Evolutionary conservation across 2,888 invertebrate genomes (phyloP).

Genomic region (Microchrysa polita): DNA sequence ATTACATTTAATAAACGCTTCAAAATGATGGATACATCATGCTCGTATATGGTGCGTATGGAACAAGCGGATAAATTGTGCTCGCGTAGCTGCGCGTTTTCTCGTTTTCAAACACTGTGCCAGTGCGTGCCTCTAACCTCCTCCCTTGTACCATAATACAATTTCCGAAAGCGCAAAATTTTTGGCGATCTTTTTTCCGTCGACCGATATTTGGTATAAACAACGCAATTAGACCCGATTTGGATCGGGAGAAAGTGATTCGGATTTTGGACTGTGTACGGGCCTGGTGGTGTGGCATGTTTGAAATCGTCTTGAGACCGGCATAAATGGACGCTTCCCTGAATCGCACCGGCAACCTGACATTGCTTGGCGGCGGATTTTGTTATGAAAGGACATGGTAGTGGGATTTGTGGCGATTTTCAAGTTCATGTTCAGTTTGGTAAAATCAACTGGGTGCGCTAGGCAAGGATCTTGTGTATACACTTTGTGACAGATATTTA

Average conservation of each 20-base stretch:
- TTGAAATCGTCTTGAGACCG: not conserved
- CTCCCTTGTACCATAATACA: constrained; percentile 4
- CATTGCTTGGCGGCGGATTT: not conserved
- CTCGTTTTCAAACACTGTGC: not conserved
- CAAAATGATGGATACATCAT: constrained; percentile 43
- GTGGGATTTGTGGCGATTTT: not conserved
- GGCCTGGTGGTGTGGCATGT: not conserved
- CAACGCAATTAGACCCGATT: not conserved
- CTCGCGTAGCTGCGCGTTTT: not conserved
- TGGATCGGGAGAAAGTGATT: not conserved
- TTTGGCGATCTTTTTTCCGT: too few relatives aligned
- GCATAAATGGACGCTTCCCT: constrained; percentile 20
- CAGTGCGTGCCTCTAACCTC: constrained; percentile 20
- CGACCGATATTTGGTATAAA: not conserved
- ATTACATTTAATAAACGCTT: not conserved
- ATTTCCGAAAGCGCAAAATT: constrained; percentile 7
- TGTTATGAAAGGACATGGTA: not conserved
- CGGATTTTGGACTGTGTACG: not conserved
- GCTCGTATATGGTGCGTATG: constrained; percentile 40
- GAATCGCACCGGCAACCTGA: constrained; percentile 19
- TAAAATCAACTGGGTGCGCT: too few relatives aligned
- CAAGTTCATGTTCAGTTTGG: too few relatives aligned
- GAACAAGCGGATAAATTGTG: not conserved
- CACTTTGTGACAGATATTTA: too few relatives aligned
- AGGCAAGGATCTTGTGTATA: too few relatives aligned